Percentiles rank a stretch among this genome's conserved stretches.
Conservation (phyloP, 64 coral and sea anemone species). For the Acropora tenuis region DNA sequence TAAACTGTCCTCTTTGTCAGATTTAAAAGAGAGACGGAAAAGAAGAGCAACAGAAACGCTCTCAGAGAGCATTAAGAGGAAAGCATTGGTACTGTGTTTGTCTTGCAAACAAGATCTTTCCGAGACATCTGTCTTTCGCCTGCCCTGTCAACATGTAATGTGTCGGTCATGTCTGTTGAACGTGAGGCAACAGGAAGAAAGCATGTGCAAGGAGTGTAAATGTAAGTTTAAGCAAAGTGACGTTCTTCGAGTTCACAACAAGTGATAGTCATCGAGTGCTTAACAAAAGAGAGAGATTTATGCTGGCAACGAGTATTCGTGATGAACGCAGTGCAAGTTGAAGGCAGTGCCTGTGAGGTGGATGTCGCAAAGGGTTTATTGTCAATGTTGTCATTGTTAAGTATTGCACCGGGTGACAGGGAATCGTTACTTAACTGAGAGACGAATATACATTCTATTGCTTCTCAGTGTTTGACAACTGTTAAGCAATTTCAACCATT, state of each 20-base stretch:
- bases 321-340: not conserved
- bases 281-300: not conserved
- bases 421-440: too few relatives aligned
- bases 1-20: not conserved
- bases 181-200: not conserved
- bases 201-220: not conserved
- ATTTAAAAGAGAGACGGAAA: not conserved
- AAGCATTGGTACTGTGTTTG: conserved; percentile 29
- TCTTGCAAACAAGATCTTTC: conserved; percentile 11
- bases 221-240: conserved; percentile 25
- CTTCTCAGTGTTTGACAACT: too few relatives aligned
- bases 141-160: conserved; percentile 59
- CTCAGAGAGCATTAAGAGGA: conserved; percentile 7
- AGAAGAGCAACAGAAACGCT: not conserved
- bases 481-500: too few relatives aligned
- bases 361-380: too few relatives aligned
- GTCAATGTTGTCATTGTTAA: too few relatives aligned
- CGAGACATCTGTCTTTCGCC: conserved; percentile 6
- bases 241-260: conserved; percentile 43
- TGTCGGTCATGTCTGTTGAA: conserved; percentile 47
- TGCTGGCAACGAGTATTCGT: not conserved
- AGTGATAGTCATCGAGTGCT: not conserved
- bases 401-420: too few relatives aligned
- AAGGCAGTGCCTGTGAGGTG: not conserved
- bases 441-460: too few relatives aligned